Conservation (phyloP, 30 jellyfish, hydroid and myxozoan species). For the Turritopsis dohrnii region DNA sequence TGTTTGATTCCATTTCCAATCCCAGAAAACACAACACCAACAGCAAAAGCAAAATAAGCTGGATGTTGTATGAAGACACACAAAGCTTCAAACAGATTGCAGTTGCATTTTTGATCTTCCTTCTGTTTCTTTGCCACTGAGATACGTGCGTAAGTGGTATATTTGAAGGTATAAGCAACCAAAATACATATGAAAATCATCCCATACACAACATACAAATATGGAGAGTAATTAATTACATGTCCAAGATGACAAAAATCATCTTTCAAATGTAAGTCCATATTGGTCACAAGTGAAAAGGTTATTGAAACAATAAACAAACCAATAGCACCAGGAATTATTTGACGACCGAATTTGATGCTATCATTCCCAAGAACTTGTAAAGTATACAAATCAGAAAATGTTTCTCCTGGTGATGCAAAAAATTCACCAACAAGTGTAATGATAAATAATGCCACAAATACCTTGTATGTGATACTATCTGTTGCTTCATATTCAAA, state of each 20-base stretch:
- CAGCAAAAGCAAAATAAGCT: constrained; percentile 42
- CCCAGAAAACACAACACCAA: constrained; percentile 62
- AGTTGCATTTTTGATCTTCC: constrained; percentile 16
- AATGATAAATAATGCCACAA: constrained; percentile 29
- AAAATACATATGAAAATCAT: constrained; percentile 46
- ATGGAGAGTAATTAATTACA: constrained; percentile 49
- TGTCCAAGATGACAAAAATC: constrained; percentile 54
- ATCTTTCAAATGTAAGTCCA: constrained; percentile 15
- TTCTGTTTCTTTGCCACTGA: not conserved
- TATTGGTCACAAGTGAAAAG: constrained; percentile 29
- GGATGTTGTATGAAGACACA: constrained; percentile 24
- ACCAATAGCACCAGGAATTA: constrained; percentile 76
- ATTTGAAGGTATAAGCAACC: constrained; percentile 47
- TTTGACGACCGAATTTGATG: constrained; percentile 46
- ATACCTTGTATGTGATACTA: constrained; percentile 37
- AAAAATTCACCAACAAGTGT: constrained; percentile 70
- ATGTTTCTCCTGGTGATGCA: constrained; percentile 83
- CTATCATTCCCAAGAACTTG: constrained; percentile 54
- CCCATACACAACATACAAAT: constrained; percentile 42
- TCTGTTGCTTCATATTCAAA: constrained; percentile 50
- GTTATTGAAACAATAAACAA: constrained; percentile 37
- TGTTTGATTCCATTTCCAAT: constrained; percentile 63
- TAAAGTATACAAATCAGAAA: constrained; percentile 78
- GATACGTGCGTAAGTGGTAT: not conserved
- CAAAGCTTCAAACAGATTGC: constrained; percentile 56